Evolutionary conservation across 2,113 vertebrate genomes (phyloP).

Genomic region (Strigops habroptila): DNA sequence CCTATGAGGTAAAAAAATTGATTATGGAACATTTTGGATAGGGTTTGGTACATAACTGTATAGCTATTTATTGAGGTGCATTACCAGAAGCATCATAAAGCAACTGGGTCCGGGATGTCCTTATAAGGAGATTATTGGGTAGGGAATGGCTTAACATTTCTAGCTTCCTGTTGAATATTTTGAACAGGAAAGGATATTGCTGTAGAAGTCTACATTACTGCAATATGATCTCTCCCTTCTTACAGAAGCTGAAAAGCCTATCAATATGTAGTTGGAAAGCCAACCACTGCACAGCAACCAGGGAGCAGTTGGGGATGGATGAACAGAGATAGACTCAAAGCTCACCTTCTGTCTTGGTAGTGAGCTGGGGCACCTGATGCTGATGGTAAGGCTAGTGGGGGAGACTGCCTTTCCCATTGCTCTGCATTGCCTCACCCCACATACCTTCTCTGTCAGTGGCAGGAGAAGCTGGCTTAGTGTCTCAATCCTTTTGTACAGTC

Average conservation of each 20-base stretch:
- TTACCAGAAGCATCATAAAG: slow-evolving; percentile 14
- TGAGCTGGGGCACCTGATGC: not conserved
- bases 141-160: not conserved
- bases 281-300: not conserved
- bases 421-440: not conserved
- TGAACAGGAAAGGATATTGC: not conserved
- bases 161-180: slow-evolving; percentile 1
- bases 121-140: not conserved
- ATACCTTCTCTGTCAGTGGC: not conserved
- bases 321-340: not conserved
- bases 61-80: not conserved
- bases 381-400: not conserved
- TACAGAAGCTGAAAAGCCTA: not conserved
- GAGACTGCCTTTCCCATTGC: not conserved
- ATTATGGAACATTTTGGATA: slow-evolving; percentile 63
- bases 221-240: not conserved
- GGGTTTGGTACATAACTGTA: slow-evolving; percentile 16
- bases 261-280: not conserved
- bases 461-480: not conserved
- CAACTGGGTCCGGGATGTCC: not conserved
- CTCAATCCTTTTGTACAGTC: not conserved
- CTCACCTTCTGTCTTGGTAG: not conserved
- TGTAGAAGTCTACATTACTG: not conserved
- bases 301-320: rapidly evolving
- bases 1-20: slow-evolving; percentile 61